Evolutionary conservation across 2,113 vertebrate genomes (phyloP).

Genomic region (Andinoacara biseriatus): DNA sequence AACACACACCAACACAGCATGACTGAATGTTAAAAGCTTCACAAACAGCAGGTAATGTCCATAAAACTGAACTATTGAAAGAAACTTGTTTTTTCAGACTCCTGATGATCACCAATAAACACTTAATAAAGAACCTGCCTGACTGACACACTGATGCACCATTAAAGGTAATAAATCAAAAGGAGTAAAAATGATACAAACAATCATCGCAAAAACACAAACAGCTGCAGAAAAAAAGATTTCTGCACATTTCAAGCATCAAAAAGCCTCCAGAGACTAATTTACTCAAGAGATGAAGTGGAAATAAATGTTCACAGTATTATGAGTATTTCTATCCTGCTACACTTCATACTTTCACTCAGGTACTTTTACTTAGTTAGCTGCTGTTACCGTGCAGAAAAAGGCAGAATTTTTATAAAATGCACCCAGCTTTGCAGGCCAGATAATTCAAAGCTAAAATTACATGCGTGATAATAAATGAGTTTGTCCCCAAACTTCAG

Average conservation of each 20-base stretch:
- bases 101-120: not conserved
- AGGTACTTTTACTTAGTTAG: not conserved
- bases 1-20: fast-evolving
- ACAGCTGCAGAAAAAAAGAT: not conserved
- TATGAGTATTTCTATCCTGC: no score
- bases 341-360: not conserved
- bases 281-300: no score
- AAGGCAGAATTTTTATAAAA: no score
- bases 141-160: no score
- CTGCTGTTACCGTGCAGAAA: not conserved
- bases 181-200: not conserved
- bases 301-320: not conserved
- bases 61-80: not conserved
- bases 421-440: no score
- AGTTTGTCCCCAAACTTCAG: not conserved
- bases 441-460: no score
- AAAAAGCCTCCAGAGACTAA: not conserved
- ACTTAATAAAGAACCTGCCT: not conserved
- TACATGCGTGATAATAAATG: not conserved
- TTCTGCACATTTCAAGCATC: not conserved
- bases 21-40: no score
- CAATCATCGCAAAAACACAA: not conserved
- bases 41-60: not conserved
- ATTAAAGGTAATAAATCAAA: not conserved
- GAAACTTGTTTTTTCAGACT: not conserved